Conservation (phyloP, 1,140 invertebrate species). For the Atta texana region DNA sequence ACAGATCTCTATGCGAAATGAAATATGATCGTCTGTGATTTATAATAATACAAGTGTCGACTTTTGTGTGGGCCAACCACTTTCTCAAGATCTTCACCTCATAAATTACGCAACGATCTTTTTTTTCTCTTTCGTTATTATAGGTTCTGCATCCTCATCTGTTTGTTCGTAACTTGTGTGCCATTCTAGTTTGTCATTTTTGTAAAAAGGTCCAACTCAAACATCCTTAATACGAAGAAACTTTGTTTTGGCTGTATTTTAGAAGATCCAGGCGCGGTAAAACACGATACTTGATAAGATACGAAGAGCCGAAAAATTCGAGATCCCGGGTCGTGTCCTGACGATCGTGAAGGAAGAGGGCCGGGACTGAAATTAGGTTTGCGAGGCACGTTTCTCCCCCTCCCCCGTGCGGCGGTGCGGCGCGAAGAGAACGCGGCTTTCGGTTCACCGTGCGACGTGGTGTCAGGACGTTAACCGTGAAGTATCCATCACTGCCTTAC, state of each 20-base stretch:
- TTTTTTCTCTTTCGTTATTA: neutral
- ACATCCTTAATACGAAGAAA: conserved; percentile 26
- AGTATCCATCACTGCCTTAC: conserved; percentile 78
- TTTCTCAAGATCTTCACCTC: neutral
- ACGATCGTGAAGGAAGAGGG: conserved; percentile 54
- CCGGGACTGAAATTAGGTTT: conserved; percentile 66
- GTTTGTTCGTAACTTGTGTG: neutral
- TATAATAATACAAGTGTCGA: conserved; percentile 43
- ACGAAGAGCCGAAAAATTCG: conserved; percentile 48
- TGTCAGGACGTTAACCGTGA: conserved; percentile 72
- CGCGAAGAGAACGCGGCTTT: conserved; percentile 61
- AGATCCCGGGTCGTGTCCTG: conserved; percentile 52
- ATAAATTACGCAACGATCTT: conserved; percentile 20
- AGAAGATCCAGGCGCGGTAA: conserved; percentile 13
- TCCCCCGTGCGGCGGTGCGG: conserved; percentile 12
- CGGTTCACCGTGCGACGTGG: conserved; percentile 64
- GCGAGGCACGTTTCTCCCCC: conserved; percentile 63
- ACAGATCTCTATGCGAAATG: neutral
- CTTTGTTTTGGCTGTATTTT: conserved; percentile 43
- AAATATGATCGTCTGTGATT: conserved; percentile 36
- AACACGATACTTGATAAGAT: conserved; percentile 61
- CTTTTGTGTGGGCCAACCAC: conserved; percentile 4
- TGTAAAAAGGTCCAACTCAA: neutral
- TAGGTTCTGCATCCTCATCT: neutral
- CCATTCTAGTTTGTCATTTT: neutral